Evolutionary conservation across 2,113 vertebrate species (phyloP), one percentile per base, ranked within the genome.

Genomic region (Anas platyrhynchos): DNA sequence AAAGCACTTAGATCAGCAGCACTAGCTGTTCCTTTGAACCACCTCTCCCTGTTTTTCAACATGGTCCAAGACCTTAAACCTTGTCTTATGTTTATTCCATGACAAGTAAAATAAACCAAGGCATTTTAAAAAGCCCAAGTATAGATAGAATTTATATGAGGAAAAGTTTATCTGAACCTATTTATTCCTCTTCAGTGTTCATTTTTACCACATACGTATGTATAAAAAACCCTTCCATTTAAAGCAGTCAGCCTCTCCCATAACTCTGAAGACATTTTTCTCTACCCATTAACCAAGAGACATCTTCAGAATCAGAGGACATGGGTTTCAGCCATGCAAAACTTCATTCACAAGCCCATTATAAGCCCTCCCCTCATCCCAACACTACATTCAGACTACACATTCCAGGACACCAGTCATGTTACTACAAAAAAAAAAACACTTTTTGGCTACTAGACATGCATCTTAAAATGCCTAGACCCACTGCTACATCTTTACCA

Each of bases 381-480:
- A 56, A 18, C 55, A 62, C 16, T 31, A 18, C 84, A 9, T 14
- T 54, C 2, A 11, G 84, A 58, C 23, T 74, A 86, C n/a, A 31
- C 9, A 2, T 15, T 44, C 80, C 61, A 27, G 54, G 50, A 80
- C 68, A 59, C 7, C 78, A 73, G 21, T 27, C 86, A 67, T 0
- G 7, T 26, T 11, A 4, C 5, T 17, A 63, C 23, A 50, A 2
- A 59, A 34, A 34, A 34, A 34, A 75, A 76, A 48, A 62, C 1
- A 0, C 25, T 63, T 23, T 34, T 50, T 0, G 0, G 59, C 6
- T 62, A 48, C 78, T 27, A 4, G 52, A 83, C 46, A 41, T 0
- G 0, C 56, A 68, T 7, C 69, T 61, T 61, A 10, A 8, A 88
- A 32, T 5, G 3, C 29, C 0, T 2, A 20, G 56, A 69, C 20